Base-by-base conservation (phyloP, 2,888 invertebrate genomes). In the Scaptomyza parva region DNA sequence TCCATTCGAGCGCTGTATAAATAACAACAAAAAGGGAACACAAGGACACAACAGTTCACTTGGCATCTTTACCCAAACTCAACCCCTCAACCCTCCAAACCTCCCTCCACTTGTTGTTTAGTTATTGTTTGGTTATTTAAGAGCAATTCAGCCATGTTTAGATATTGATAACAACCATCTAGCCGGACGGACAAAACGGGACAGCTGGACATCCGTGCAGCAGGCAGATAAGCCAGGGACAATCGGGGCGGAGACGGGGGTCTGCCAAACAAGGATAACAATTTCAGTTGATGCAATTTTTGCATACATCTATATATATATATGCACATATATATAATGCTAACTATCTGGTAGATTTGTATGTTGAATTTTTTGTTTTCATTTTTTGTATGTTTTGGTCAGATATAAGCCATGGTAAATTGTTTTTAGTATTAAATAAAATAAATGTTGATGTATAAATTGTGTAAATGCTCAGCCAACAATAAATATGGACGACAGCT, bases 81-180 rank as follows among this genome's bases (percentile, higher is more conserved):
- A n/a, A n/a, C 2, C 40, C 20, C 7, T 18, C 39, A 14, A n/a
- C n/a, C n/a, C n/a, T n/a, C n/a, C n/a, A n/a, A n/a, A n/a, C n/a
- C 17, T 3, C 14, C 6, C 17, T 12, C 12, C 18, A 9, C 54
- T 57, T 53, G 51, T 26, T 51, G 60, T 77, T 63, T 64, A 77
- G 86, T 83, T 83, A 86, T 83, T 83, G 82, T 83, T 88, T 86
- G 82, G 86, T 86, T 84, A 84, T 84, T 84, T 84, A 84, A 88
- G 84, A 80, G 83, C 88, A 78, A 84, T 88, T 80, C 88, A 88
- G 80, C 88, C 78, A 71, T 77, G 86, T 86, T 86, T 88, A 88
- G 88, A 80, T 77, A 88, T 81, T 86, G 83, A 88, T 84, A 88
- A 83, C 86, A 77, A 62, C 73, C 80, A 79, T 79, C 65, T 63